Evolutionary conservation across 2,797 vertebrate species (phyloP), one percentile per base, ranked within the genome.

Genomic region (Lates japonicus): DNA sequence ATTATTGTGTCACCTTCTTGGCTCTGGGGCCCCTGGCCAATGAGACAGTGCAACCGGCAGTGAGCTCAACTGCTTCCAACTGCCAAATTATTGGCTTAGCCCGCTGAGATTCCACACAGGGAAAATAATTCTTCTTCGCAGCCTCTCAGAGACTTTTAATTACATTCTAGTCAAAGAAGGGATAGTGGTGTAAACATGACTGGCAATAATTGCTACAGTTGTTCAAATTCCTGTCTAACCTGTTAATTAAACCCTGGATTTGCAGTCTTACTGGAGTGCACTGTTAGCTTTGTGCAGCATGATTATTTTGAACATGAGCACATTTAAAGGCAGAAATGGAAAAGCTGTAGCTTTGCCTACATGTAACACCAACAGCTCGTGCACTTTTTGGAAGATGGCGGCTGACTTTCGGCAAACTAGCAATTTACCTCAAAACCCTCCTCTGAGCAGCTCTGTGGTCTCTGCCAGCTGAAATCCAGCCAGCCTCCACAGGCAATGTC

Each of bases 401-500:
- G 62, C 69, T 70, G 67, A 57, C 37, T 86, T 83, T 85, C 48
- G 74, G 75, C 42, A 44, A 84, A 82, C 62, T 61, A 71, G 25
- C 65, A 71, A 48, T 90, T 72, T 74, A 79, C 64, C 60, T 81
- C 81, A 70, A 89, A 81, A 42, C 66, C 76, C 46, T 86, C 57
- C 74, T 74, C 75, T 49, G 67, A 85, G 76, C 69, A 72, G 54
- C 84, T 69, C 59, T 35, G 37, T 42, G 42, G 76, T 76, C 79
- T 85, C 44, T 72, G 82, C 81, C 90, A 90, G 51, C 74, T 93
- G 84, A 88, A 72, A 33, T 57, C 59, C 87, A 90, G 93, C 92
- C 92, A 85, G 78, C 74, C 16, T 83, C 83, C 85, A 86, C 52
- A 48, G 74, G 78, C 88, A 65, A 73, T 44, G 64, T 87, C 90